Evolutionary conservation across 2,888 invertebrate species (phyloP).

Genomic region (Syrista parreyssii): DNA sequence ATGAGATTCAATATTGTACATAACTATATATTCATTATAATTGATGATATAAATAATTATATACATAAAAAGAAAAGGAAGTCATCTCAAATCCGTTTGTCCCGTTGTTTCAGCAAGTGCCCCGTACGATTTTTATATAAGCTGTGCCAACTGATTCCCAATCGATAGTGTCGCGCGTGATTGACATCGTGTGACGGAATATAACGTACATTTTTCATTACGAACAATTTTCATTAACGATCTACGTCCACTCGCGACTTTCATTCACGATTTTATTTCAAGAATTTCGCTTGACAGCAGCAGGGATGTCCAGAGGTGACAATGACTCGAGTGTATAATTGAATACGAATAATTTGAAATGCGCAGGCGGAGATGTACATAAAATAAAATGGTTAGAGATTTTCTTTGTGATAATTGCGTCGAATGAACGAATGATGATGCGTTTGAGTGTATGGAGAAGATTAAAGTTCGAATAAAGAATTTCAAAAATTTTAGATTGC

Average conservation of each 20-base stretch:
- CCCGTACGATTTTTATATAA: conserved; percentile 31
- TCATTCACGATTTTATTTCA: background rate
- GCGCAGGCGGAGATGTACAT: background rate
- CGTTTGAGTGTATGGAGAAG: background rate
- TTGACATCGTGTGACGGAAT: conserved; percentile 49
- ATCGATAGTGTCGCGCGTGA: conserved; percentile 49
- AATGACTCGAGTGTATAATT: background rate
- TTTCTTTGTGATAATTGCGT: background rate
- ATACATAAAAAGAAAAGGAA: conserved; percentile 18
- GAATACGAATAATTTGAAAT: background rate
- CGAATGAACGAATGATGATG: background rate
- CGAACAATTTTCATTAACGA: background rate
- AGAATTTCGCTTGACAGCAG: background rate
- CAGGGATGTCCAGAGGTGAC: background rate
- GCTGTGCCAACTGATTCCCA: background rate
- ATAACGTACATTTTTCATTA: conserved; percentile 13
- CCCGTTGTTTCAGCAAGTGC: conserved; percentile 32
- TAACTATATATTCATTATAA: conserved; percentile 80
- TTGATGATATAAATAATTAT: conserved; percentile 68
- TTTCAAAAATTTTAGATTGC: background rate
- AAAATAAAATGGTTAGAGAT: background rate
- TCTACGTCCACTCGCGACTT: background rate
- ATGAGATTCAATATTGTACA: conserved; percentile 81
- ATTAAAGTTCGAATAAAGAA: background rate
- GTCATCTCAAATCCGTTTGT: conserved; percentile 25